Base-by-base conservation (phyloP, 1,140 invertebrate genomes). In the Drosophila chauvacae region DNA sequence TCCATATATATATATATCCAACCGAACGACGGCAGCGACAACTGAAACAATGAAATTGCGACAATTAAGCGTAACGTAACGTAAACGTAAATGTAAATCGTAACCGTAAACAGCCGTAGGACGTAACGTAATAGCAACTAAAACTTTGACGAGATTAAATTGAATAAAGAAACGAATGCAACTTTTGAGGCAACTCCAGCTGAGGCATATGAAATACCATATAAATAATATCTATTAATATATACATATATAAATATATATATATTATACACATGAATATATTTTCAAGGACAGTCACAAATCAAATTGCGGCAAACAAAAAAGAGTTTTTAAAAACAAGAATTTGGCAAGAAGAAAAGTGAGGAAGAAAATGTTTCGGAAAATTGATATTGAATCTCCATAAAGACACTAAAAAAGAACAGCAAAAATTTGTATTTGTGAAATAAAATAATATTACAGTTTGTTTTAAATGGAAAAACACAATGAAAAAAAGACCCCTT, bases 41-140 rank as follows among this genome's bases (percentile, higher is more conserved):
- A 88, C 77, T 84, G 81, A 90, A 90, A 90, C 85, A 90, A 90
- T 90, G 85, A 90, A 90, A 90, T 81, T 72, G 78, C 85, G 85
- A 90, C 85, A 90, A 90, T 85, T 88, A 88, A 88, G 77, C 83
- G 73, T 82, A 82, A 69, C 68, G 68, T 73, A 75, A 78, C 69
- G 71, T 68, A 68, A 63, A 76, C 60, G 42, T 77, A 80, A 69
- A 57, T 63, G 62, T 82, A 75, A 84, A 68, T 59, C 72, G 68
- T 84, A 81, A 61, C 26, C 66, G 66, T 80, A 80, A 61, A 55
- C 47, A 76, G 82, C 63, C 69, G 72, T 69, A 83, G 82, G 42
- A 76, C 68, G 57, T 80, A 80, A 68, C 51, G 59, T 64, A 63
- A 55, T 41, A 75, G 44, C 28, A 50, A 50, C 51, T 53, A 62